Evolutionary conservation across 2,113 vertebrate genomes (phyloP), one percentile per base, ranked within the genome.

Genomic region (Anser cygnoides): DNA sequence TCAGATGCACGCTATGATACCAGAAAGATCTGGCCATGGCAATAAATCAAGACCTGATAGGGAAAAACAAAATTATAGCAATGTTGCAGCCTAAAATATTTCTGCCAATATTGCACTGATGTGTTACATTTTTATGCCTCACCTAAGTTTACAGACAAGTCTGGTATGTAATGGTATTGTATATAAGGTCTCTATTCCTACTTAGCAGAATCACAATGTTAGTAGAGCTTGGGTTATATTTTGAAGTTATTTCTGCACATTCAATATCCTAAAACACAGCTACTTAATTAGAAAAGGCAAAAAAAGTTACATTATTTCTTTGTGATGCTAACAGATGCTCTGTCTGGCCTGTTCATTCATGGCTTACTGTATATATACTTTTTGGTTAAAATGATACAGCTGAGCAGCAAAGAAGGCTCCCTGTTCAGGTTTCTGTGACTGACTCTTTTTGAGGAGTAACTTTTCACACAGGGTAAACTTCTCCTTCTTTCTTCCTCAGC

Each of bases 191-290:
- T 73, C 10, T 80, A 13, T n/a, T 89, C 22, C 37, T 84, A 57
- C n/a, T 67, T 57, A 67, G 33, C 18, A 91, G 79, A 90, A 66
- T 87, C 41, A 71, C 21, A 71, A 11, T 20, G 22, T n/a, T 57
- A 57, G 26, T 9, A 63, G 11, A n/a, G 71, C 43, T 67, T 62
- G 14, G 11, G 7, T 49, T 81, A 67, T 13, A 31, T 79, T 93
- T 82, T 82, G 22, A 91, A 82, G 58, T 81, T 78, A 61, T 55
- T 87, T 62, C 57, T 87, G 22, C 15, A 84, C 23, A 41, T 87
- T 43, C 35, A 63, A 23, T 52, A 62, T 22, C 49, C 10, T 29
- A 49, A 65, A 87, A 73, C 62, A 6, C 37, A 94, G 79, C 67
- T 76, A 43, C 19, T 78, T 87, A 71, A 84, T 78, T 75, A 87